Evolutionary conservation across 2,797 vertebrate genomes (phyloP).

Genomic region (Onychomys torridus): DNA sequence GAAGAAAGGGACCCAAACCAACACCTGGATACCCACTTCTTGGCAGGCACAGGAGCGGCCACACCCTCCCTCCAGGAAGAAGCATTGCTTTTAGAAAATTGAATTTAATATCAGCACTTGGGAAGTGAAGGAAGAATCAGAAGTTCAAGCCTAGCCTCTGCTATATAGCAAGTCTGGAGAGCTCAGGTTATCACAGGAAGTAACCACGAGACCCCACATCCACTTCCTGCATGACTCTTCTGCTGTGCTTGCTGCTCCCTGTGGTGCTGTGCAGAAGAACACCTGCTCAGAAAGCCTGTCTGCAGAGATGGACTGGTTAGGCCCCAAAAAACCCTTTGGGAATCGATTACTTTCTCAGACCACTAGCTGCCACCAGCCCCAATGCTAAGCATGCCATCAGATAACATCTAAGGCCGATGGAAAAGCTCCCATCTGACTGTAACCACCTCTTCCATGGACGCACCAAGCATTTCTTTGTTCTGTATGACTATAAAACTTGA

Average conservation of each 20-base stretch:
- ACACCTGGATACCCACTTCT: background rate
- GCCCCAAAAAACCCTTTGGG: background rate
- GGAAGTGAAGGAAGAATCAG: background rate
- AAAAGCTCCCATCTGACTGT: background rate
- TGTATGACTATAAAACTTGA: background rate
- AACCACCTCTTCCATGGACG: background rate
- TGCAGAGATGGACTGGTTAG: background rate
- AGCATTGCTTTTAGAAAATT: conserved; percentile 2
- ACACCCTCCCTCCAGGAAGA: background rate
- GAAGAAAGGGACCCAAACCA: background rate
- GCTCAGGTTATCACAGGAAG: background rate
- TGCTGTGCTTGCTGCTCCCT: background rate
- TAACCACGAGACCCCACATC: background rate
- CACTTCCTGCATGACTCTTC: background rate
- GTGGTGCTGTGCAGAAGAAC: background rate
- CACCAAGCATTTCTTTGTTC: background rate
- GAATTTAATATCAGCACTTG: background rate
- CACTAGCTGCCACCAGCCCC: background rate
- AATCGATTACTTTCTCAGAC: background rate
- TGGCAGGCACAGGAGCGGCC: background rate
- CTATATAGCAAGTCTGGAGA: background rate
- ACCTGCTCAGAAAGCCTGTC: background rate
- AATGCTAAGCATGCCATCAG: background rate
- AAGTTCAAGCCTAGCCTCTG: background rate
- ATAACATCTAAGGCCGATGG: background rate